Conservation (phyloP, 2,797 vertebrate genomes). For the Clarias laeviceps region DNA sequence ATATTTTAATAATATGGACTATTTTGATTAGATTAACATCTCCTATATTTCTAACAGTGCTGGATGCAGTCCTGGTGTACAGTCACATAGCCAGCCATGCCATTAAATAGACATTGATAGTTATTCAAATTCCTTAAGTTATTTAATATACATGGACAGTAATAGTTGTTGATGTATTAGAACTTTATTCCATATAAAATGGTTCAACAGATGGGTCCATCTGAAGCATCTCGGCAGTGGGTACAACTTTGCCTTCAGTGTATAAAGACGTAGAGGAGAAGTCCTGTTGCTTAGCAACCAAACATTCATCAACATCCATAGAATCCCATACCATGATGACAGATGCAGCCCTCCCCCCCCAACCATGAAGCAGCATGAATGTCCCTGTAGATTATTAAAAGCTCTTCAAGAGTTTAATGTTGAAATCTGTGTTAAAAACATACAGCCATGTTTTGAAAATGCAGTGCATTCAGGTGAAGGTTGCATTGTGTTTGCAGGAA, state of each 20-base stretch:
- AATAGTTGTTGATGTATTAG: background rate
- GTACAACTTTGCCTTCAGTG: conserved; percentile 21
- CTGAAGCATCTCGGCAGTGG: background rate
- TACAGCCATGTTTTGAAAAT: background rate
- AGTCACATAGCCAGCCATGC: background rate
- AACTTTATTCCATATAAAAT: background rate
- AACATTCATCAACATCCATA: conserved; percentile 33
- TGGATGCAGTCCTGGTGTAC: background rate
- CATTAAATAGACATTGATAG: background rate
- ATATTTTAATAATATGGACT: background rate
- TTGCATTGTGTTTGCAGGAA: background rate
- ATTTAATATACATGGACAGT: background rate
- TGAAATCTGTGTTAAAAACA: background rate
- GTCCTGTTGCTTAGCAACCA: conserved; percentile 55
- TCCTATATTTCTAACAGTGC: background rate
- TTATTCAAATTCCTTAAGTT: background rate
- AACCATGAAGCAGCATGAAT: conserved; percentile 16
- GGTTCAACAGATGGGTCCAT: background rate
- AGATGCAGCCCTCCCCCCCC: background rate
- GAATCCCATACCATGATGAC: conserved; percentile 27
- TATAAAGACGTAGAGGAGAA: conserved; percentile 23
- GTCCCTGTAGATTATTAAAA: background rate
- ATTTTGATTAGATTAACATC: background rate
- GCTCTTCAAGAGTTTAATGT: background rate
- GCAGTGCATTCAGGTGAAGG: too few species aligned